These are phyloP conservation scores for Chrysoperla carnea DNA, from an alignment of 1,140 invertebrate genomes.

Conservation along the genomic window DNA sequence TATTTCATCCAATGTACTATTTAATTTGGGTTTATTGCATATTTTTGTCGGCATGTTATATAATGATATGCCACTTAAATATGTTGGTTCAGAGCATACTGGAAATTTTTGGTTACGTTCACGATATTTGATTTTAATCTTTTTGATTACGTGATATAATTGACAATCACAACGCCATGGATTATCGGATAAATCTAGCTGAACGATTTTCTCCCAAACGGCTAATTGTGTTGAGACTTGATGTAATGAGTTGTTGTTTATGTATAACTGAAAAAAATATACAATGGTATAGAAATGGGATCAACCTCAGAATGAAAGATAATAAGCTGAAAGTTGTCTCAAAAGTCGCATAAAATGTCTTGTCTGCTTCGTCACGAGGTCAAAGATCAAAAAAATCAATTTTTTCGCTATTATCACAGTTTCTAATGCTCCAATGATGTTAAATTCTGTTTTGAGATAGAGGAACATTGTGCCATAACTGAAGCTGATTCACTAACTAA, in stretches of 20 bases:
- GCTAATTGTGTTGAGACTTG: slow-evolving; percentile 10
- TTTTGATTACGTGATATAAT: slow-evolving; percentile 8
- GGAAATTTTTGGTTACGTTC: neutral
- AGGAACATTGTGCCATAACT: too few species aligned
- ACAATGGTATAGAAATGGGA: neutral
- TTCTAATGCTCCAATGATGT: too few species aligned
- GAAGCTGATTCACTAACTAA: too few species aligned
- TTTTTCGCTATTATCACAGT: too few species aligned
- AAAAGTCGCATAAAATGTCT: too few species aligned
- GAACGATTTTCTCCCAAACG: slow-evolving; percentile 11
- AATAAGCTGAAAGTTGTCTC: too few species aligned
- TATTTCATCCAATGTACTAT: too few species aligned
- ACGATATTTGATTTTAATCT: neutral
- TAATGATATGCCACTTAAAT: neutral
- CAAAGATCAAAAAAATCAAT: too few species aligned
- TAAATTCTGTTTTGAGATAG: too few species aligned
- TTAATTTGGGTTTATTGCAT: neutral
- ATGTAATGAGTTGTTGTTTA: slow-evolving; percentile 19
- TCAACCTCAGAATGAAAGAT: too few species aligned
- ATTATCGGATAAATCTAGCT: slow-evolving; percentile 32
- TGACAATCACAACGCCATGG: slow-evolving; percentile 39
- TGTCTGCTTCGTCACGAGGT: too few species aligned
- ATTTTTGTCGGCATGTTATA: neutral
- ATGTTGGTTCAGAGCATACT: neutral
- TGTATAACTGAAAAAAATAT: slow-evolving; percentile 25